phyloP scores from a whole-genome alignment of 2,888 invertebrate genomes.

The Linhomoeus sp. region DNA sequence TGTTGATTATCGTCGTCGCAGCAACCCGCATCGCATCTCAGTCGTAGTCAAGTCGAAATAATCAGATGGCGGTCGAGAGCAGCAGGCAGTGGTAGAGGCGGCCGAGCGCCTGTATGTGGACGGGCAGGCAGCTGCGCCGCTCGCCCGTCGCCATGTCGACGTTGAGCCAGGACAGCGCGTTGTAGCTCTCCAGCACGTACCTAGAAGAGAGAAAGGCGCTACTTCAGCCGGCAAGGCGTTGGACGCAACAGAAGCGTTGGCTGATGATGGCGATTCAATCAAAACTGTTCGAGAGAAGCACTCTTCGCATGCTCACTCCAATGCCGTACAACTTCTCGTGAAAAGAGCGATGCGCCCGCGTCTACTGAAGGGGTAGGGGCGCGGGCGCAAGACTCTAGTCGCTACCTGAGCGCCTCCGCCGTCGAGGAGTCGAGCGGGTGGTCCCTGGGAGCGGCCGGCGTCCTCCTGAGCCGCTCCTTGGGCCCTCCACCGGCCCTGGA shows the following conservation, averaged over 20 bases:
- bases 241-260: background rate
- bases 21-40: too few relatives aligned
- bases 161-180: constrained; percentile 91
- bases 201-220: constrained; percentile 36
- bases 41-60: too few relatives aligned
- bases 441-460: constrained; percentile 29
- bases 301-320: too few relatives aligned
- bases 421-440: constrained; percentile 94
- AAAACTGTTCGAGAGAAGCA: too few relatives aligned
- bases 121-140: constrained; percentile 84
- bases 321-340: too few relatives aligned
- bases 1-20: too few relatives aligned
- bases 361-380: too few relatives aligned
- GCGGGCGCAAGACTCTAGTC: too few relatives aligned
- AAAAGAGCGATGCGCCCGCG: too few relatives aligned
- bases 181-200: constrained; percentile 94
- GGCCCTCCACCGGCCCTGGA: too few relatives aligned
- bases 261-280: background rate
- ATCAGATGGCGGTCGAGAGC: constrained; percentile 69
- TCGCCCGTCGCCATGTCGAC: constrained; percentile 83
- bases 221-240: background rate
- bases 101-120: constrained; percentile 91
- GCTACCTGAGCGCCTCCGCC: constrained; percentile 91
- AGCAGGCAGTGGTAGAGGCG: constrained; percentile 85
- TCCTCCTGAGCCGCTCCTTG: too few relatives aligned